Base-by-base conservation (phyloP, 2,888 invertebrate species). In the Polyploca ridens region DNA sequence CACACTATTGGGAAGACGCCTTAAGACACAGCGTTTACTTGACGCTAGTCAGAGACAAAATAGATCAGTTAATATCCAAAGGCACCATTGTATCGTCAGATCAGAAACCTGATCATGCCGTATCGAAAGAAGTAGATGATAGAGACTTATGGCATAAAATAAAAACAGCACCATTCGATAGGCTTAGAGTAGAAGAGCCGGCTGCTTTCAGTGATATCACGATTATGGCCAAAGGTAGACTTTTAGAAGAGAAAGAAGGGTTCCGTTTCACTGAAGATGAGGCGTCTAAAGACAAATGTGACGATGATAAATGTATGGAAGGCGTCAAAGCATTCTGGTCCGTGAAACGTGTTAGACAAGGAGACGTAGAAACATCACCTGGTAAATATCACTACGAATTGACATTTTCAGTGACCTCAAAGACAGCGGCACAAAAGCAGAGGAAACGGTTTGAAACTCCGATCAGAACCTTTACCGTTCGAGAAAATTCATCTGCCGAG, bases 21-120 rank as follows among this genome's bases (percentile, higher is more conserved):
- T 84, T 97, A 46, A 94, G 96, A 67, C 96, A 96, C 87, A 96
- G 96, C 69, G 95, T 95, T 7, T 96, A 95, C 77, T 91, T 96
- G 71, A 95, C 96, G 2, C 90, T 96, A 13, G 90, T 95, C 63
- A 86, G 95, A 70, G 95, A 95, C 76, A 94, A 94, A 77, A 94
- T 95, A 70, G 90, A 94, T 67, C 91, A 93, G 66, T 88, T 95
- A 5, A 91, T 94, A 66, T 86, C 94, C 4, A 88, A 86, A 74
- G 88, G 88, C 19, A 80, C 84, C 57, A 75, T 85, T 67, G 75
- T 83, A 66, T 80, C 85, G 14, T 82, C 87, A 3, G 77, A 87
- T 59, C 79, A 65, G 57, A 87, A 85, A 74, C 79, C 80, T 8
- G 85, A 87, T 13, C 76, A 76, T 16, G 72, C 78, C 49, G 69